Base-by-base conservation (phyloP, 2,888 invertebrate genomes). In the Papilio demoleus region DNA sequence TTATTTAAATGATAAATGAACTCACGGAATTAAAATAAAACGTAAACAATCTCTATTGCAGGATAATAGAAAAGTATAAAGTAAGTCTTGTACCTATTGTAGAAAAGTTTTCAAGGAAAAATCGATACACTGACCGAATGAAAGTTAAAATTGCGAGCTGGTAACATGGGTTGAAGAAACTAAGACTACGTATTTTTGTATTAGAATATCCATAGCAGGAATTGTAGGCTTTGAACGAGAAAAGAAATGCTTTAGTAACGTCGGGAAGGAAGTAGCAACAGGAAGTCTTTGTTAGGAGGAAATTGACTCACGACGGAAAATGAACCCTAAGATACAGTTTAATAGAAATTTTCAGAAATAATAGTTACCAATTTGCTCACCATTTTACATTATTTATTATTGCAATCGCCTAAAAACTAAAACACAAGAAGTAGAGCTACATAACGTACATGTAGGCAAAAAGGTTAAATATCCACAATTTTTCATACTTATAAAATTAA, bases 121-220 rank as follows among this genome's bases (percentile, higher is more conserved):
- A 63, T 63, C 47, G 47, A 63, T 63, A 47, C 6, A 50, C 17
- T 50, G 50, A 50, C 63, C 63, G 63, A 34, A 63, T 19, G 14
- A 50, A 50, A 47, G 9, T 38, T 22, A 24, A 60, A 60, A 40
- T 22, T 60, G 38, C n/a, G 9, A 40, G 24, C 38, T 38, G 40
- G 40, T 40, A 22, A 27, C 24, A 22, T 8, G 24, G n/a, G 24
- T 38, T 24, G 24, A 27, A 17, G 27, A 27, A 14, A 9, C 45
- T 14, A 8, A n/a, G 14, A 9, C 4, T 9, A 8, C 11, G 12
- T 8, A 42, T 1, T 14, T 58, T 31, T 27, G 36, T 8, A 24
- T n/a, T 12, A 31, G 22, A 11, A n/a, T 45, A 42, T 31, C 31
- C n/a, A 12, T 42, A 61, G 14, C 9, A 38, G 40, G 8, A 14